phyloP scores from a whole-genome alignment of 1,140 invertebrate genomes.

The Papilio dardanus region DNA sequence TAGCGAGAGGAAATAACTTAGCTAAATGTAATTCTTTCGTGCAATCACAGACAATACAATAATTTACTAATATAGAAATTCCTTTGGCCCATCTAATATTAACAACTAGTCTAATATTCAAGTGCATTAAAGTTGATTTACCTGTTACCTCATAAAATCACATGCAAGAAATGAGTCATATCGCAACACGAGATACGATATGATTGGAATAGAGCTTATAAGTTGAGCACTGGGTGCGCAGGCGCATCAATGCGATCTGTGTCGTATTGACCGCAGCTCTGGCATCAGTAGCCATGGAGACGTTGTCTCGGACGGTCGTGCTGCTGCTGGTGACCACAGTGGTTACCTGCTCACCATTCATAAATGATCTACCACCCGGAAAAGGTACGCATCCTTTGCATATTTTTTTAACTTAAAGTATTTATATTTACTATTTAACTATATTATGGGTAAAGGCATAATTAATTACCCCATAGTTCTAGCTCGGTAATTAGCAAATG shows the following conservation, averaged over 20 bases:
- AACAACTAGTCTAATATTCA: too few relatives aligned
- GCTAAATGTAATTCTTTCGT: too few relatives aligned
- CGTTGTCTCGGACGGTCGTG: slow-evolving; percentile 55
- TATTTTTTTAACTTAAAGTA: neutral
- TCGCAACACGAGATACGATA: neutral
- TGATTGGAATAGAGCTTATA: slow-evolving; percentile 53
- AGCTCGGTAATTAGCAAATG: neutral
- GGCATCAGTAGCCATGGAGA: slow-evolving; percentile 68
- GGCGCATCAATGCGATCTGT: slow-evolving; percentile 58
- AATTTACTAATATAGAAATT: too few relatives aligned
- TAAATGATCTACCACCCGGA: slow-evolving; percentile 68
- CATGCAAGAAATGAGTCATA: slow-evolving; percentile 26
- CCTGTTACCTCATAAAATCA: neutral
- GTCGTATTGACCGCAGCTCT: slow-evolving; percentile 41
- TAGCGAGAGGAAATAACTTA: too few relatives aligned
- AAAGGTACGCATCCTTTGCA: slow-evolving; percentile 55
- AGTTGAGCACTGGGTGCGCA: slow-evolving; percentile 49
- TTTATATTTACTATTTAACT: neutral
- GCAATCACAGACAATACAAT: too few relatives aligned
- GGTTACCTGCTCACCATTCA: slow-evolving; percentile 57
- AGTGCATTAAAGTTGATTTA: neutral
- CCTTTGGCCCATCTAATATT: too few relatives aligned
- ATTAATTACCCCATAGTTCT: neutral
- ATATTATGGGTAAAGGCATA: neutral
- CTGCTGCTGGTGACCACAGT: slow-evolving; percentile 49